Evolutionary conservation across 2,113 vertebrate species (phyloP).

Genomic region (Catharus minimus): DNA sequence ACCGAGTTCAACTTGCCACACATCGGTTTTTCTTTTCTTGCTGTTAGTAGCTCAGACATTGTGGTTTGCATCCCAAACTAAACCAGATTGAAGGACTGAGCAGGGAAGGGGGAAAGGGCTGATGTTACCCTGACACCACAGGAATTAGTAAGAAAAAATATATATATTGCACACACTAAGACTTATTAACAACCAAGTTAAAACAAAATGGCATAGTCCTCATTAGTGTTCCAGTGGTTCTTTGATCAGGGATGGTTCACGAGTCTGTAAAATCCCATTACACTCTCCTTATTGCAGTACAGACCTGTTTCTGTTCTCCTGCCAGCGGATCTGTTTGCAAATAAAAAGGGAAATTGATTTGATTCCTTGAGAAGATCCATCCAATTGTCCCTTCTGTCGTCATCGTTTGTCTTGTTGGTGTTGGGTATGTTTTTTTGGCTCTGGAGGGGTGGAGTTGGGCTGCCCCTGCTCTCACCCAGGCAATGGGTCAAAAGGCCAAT

Average conservation of each 20-base stretch:
- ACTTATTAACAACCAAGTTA: slow-evolving; percentile 77
- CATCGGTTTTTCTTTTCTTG: slow-evolving; percentile 33
- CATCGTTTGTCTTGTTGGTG: slow-evolving; percentile 52
- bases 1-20: slow-evolving; percentile 18
- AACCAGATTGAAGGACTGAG: slow-evolving; percentile 69
- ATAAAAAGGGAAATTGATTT: slow-evolving; percentile 66
- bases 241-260: slow-evolving; percentile 59
- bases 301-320: slow-evolving; percentile 69
- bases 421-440: slow-evolving; percentile 88
- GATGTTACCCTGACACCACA: slow-evolving; percentile 74
- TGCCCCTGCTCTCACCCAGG: slow-evolving; percentile 73
- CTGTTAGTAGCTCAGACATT: slow-evolving; percentile 66
- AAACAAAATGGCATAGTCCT: slow-evolving; percentile 74
- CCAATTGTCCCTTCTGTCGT: slow-evolving; percentile 64
- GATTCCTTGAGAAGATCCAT: slow-evolving; percentile 72
- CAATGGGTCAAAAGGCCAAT: slow-evolving; percentile 76
- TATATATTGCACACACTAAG: slow-evolving; percentile 76
- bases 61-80: slow-evolving; percentile 62
- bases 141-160: slow-evolving; percentile 78
- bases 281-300: slow-evolving; percentile 73
- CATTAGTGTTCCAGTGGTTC: slow-evolving; percentile 73
- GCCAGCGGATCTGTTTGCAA: slow-evolving; percentile 62
- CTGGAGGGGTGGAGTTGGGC: slow-evolving; percentile 75
- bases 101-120: slow-evolving; percentile 45
- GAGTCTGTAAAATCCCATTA: slow-evolving; percentile 64